These are phyloP conservation scores for Thamnophis sirtalis DNA, from an alignment of 2,113 vertebrate genomes.

Conservation along the genomic window DNA sequence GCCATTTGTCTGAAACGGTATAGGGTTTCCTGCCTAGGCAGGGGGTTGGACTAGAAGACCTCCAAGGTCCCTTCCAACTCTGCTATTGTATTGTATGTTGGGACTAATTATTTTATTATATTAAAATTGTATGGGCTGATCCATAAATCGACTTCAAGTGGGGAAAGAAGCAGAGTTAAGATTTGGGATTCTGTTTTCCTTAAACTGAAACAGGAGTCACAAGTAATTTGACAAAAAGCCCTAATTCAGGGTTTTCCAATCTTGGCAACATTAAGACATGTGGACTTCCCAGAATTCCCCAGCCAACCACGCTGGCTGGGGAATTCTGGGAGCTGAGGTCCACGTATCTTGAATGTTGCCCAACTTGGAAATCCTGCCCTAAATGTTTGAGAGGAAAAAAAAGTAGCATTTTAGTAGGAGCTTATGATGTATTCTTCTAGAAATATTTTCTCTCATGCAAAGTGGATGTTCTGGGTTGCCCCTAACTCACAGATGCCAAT, in stretches of 20 bases:
- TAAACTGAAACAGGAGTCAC: background rate
- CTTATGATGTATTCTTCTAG: background rate
- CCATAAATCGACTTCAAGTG: background rate
- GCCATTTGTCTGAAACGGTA: too few species aligned
- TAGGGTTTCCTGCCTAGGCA: too few species aligned
- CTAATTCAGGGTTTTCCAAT: background rate
- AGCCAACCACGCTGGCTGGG: background rate
- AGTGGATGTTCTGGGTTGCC: background rate
- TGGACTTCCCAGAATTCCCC: background rate
- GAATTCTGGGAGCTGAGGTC: background rate
- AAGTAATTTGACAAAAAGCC: slow-evolving; percentile 12
- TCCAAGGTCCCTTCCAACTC: too few species aligned
- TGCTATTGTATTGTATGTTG: too few species aligned
- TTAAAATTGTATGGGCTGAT: background rate
- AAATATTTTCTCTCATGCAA: slow-evolving; percentile 23
- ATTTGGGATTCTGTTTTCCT: background rate
- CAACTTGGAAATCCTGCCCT: background rate
- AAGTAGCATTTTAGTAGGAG: background rate
- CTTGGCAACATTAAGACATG: background rate
- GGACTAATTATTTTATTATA: background rate
- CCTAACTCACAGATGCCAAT: background rate
- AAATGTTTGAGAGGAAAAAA: background rate
- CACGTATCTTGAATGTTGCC: background rate
- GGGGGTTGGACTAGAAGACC: too few species aligned
- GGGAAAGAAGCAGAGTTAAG: background rate